Evolutionary conservation across 1,140 invertebrate species (phyloP).

Genomic region (Drosophila pallidifrons): DNA sequence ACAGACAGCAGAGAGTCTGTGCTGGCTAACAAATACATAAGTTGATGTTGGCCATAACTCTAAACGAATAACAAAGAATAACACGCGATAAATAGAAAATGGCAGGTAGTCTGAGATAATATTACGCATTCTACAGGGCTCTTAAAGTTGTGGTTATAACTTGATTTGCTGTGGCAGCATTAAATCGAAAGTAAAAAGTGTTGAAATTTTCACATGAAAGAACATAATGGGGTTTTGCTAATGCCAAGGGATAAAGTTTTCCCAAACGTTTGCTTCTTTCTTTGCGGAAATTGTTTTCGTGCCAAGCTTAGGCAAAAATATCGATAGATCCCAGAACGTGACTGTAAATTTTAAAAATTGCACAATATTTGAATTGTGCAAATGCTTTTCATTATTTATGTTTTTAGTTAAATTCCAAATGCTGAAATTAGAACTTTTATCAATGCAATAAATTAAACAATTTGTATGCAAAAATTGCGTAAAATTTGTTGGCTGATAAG

Average conservation of each 20-base stretch:
- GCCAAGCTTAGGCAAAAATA: constrained; percentile 5
- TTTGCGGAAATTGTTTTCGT: constrained; percentile 30
- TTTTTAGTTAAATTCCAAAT: too few species aligned
- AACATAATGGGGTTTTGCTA: not conserved
- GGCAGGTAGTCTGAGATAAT: not conserved
- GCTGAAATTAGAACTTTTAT: too few species aligned
- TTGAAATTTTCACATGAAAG: not conserved
- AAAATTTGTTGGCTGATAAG: too few species aligned
- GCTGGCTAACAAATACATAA: not conserved
- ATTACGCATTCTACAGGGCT: not conserved
- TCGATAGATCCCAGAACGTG: not conserved
- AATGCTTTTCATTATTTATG: not conserved
- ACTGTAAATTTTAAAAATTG: not conserved
- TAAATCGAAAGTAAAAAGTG: constrained; percentile 2
- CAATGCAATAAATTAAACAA: too few species aligned
- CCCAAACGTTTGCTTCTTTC: too few species aligned
- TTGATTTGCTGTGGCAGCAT: not conserved
- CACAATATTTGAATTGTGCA: not conserved
- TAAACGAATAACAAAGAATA: not conserved
- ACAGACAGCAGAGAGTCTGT: not conserved
- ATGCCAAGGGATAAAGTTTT: not conserved
- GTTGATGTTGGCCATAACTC: not conserved
- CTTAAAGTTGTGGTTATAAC: not conserved
- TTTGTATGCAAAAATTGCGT: too few species aligned
- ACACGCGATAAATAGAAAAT: not conserved